Evolutionary conservation across 2,797 vertebrate genomes (phyloP), one percentile per base, ranked within the genome.

Genomic region (Sylvia borin): DNA sequence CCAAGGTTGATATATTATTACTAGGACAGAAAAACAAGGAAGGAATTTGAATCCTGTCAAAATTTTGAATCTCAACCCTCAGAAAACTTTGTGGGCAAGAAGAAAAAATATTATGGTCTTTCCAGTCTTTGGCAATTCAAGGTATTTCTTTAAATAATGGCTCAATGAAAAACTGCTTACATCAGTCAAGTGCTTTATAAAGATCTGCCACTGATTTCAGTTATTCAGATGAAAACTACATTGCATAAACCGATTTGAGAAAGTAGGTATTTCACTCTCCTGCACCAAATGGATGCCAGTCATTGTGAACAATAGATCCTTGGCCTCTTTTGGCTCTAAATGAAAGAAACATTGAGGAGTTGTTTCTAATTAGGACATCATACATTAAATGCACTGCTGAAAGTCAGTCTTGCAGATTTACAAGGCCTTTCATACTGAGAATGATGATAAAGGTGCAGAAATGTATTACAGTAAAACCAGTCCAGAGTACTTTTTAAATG

Each of bases 351-450:
- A 8, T 17, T 53, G 50, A 75, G 40, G 75, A 80, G 40, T 88
- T 91, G 92, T 92, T 96, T 96, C 58, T 77, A 91, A 96, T 96
- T 96, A 94, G 50, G 64, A 58, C 25, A 55, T 34, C 53, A 24
- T 87, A 74, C 43, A 36, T 85, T 68, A 94, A 91, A 90, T 7
- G 26, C 14, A 58, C 29, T 67, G 74, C 34, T 92, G 83, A 96
- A 83, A 90, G 45, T 50, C 53, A 74, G 53, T 68, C 38, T 82
- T 89, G 47, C 42, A 95, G 78, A 92, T 95, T 90, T 96, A 83
- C 42, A 55, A 65, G 54, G 40, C 13, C 50, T 75, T 96, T 80
- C 54, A 71, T 51, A 80, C 14, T 18, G 8, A 62, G 5, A 80
- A 50, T 29, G 31, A 80, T 26, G 31, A 61, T 31, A 58, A 92